phyloP scores from a whole-genome alignment of 2,113 vertebrate genomes.

The Periophthalmus modestus region DNA sequence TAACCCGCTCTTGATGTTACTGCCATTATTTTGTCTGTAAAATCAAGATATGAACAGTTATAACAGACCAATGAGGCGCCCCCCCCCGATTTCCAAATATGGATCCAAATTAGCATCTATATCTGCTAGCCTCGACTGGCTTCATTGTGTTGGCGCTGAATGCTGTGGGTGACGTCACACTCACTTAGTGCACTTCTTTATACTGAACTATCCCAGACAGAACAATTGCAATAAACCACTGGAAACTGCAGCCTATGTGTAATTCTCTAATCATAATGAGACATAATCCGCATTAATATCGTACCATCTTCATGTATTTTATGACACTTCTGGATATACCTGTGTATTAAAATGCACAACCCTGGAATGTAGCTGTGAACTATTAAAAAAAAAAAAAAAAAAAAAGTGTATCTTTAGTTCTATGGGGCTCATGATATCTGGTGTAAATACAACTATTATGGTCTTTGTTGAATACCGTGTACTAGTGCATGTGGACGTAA shows the following conservation, averaged over 20 bases:
- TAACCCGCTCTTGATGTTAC: no score
- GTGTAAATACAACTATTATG: constrained; percentile 67
- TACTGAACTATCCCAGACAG: neutral
- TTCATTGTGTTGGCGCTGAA: no score
- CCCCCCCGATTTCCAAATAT: no score
- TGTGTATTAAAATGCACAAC: constrained; percentile 35
- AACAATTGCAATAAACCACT: neutral
- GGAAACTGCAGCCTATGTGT: neutral
- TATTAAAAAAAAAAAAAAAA: constrained; percentile 37
- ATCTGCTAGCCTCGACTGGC: no score
- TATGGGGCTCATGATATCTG: constrained; percentile 2
- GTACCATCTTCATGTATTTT: constrained; percentile 21
- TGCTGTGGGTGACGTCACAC: no score
- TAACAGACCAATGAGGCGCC: no score
- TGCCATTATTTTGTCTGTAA: no score
- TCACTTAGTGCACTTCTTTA: no score
- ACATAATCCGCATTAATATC: constrained; percentile 25
- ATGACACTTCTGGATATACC: constrained; percentile 30
- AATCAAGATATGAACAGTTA: no score
- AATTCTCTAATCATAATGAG: neutral
- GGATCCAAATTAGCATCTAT: no score
- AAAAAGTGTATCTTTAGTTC: neutral
- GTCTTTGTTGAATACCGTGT: constrained; percentile 65
- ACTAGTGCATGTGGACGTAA: constrained; percentile 84
- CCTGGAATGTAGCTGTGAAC: constrained; percentile 78